Base-by-base conservation (phyloP, 1,140 invertebrate genomes). In the Hirudo medicinalis region DNA sequence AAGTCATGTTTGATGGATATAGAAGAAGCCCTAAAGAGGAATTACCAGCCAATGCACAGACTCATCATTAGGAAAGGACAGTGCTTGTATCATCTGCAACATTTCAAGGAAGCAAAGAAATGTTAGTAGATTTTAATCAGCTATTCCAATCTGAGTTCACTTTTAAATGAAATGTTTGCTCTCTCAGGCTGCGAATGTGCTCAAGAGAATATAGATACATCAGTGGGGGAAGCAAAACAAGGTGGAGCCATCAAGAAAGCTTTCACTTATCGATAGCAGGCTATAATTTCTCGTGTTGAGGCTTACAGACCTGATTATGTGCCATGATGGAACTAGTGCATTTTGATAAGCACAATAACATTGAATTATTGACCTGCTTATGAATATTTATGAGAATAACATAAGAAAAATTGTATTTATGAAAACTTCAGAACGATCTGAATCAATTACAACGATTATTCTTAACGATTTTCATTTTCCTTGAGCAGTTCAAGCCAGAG, bases 81-180 rank as follows among this genome's bases (percentile, higher is more conserved):
- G 75, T 91, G 90, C 78, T 84, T 89, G 36, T 82, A 90, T 63
- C 87, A 87, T 2, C 82, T 90, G 57, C 87, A 89, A 72, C 84
- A 86, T 69, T 85, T 88, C 75, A 82, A 85, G 9, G 85, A 86
- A 71, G 89, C 90, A 0, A 82, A 88, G 3, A 78, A 81, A 71
- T 81, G 77, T 22, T n/a, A 63, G 29, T 63, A 25, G 32, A 63
- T 25, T 63, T 63, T 15, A 63, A 63, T 63, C 29, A 25, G 19
- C 17, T 25, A n/a, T 63, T 63, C 0, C 11, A 63, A 32, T 2
- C 15, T 49, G 11, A 49, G 11, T 49, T 49, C 43, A 49, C 43
- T 49, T 49, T 49, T 49, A 49, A 49, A 17, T 49, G 11, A 49
- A 49, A 17, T 49, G 43, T 49, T 15, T 49, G 43, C 9, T 49